Conservation (phyloP, 2,113 vertebrate species). For the Platanista minor region DNA sequence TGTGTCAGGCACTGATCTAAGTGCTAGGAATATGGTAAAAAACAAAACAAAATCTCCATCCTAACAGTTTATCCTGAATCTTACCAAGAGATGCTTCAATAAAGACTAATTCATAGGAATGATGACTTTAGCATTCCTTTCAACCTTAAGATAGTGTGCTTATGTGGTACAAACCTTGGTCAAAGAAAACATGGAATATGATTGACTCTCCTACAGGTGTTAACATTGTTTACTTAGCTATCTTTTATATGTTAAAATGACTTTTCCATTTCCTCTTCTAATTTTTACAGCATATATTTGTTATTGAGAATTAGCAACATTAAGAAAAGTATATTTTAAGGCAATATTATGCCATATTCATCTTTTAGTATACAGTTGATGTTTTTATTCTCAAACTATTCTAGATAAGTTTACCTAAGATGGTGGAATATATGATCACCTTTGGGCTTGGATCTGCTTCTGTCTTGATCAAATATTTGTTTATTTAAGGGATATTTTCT, state of each 20-base stretch:
- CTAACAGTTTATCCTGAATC: background rate
- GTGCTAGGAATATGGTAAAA: background rate
- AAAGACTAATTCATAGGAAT: background rate
- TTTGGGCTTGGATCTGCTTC: background rate
- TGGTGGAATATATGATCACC: background rate
- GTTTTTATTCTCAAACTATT: background rate
- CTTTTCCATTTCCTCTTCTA: background rate
- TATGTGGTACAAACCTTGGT: background rate
- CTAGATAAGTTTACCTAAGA: background rate
- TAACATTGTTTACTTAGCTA: constrained; percentile 13
- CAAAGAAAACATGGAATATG: background rate
- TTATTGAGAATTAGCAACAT: background rate
- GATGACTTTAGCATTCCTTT: background rate
- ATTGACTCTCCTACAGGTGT: background rate
- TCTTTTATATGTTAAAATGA: constrained; percentile 5
- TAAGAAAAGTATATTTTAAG: background rate
- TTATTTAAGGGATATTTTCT: background rate
- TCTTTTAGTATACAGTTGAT: constrained; percentile 4
- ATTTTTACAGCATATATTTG: background rate
- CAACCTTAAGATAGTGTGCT: background rate
- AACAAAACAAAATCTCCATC: background rate
- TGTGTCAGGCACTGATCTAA: background rate
- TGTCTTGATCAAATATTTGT: background rate
- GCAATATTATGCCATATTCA: background rate
- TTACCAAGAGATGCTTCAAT: background rate